phyloP scores from a whole-genome alignment of 2,113 vertebrate species.

The Capreolus pygargus region DNA sequence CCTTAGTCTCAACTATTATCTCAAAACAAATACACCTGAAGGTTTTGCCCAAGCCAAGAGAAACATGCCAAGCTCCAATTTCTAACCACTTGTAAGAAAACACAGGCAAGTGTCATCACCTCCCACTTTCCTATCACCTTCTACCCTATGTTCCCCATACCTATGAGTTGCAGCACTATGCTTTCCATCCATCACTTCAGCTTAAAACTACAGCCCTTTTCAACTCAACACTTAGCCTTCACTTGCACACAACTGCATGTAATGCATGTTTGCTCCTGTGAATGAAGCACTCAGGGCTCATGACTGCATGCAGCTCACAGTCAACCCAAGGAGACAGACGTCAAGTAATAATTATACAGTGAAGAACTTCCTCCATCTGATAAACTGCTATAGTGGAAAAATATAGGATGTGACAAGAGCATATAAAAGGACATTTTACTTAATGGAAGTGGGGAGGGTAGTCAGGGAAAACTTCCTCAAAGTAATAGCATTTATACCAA shows the following conservation, averaged over 20 bases:
- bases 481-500: not conserved
- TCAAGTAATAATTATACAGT: not conserved
- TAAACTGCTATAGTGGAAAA: not conserved
- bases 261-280: not conserved
- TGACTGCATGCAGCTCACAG: not conserved
- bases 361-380: not conserved
- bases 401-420: not conserved
- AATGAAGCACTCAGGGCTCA: not conserved
- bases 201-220: not conserved
- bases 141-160: not conserved
- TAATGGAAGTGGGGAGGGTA: not conserved
- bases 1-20: not conserved
- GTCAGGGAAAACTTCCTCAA: not conserved
- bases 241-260: not conserved
- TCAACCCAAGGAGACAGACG: not conserved
- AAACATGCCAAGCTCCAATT: not conserved
- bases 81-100: not conserved
- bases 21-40: not conserved
- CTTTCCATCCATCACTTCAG: not conserved
- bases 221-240: not conserved
- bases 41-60: not conserved
- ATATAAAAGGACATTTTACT: not conserved
- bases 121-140: not conserved
- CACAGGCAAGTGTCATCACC: not conserved
- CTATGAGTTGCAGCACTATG: not conserved